phyloP scores from a whole-genome alignment of 2,113 vertebrate genomes.

The Actinemys pallida region DNA sequence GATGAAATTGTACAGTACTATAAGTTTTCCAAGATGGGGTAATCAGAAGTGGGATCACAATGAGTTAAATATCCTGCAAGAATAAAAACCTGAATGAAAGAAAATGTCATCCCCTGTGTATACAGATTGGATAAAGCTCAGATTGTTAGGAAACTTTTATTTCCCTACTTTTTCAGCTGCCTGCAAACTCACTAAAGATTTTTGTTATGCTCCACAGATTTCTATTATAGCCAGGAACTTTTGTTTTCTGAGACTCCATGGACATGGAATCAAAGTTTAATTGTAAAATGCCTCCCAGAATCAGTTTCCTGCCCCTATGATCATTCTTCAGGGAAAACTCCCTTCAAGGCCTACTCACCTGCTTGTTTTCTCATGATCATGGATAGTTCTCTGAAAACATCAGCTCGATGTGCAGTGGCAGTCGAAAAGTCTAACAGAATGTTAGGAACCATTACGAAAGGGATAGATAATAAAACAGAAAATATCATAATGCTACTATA shows the following conservation, averaged over 20 bases:
- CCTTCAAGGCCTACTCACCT: background rate
- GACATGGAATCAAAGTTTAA: background rate
- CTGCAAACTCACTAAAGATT: background rate
- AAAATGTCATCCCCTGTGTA: background rate
- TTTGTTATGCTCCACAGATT: background rate
- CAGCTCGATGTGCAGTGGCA: background rate
- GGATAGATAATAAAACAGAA: background rate
- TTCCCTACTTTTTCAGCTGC: background rate
- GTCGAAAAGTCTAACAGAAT: background rate
- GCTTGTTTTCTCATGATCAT: background rate
- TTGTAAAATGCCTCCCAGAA: background rate
- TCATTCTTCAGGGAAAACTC: background rate
- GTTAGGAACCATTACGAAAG: background rate
- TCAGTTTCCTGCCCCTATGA: background rate
- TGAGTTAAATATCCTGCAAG: background rate
- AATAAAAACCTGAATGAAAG: background rate
- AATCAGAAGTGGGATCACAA: background rate
- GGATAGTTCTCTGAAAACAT: background rate
- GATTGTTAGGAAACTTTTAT: background rate
- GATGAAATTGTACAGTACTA: slow-evolving; percentile 30
- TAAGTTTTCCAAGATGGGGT: slow-evolving; percentile 14
- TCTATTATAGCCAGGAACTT: background rate
- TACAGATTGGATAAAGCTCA: background rate
- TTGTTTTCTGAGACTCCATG: background rate
- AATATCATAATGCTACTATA: background rate